A percentile compares a stretch with the other conserved stretches of the same genome.
These are phyloP conservation scores for Callorhinus ursinus DNA, from an alignment of 2,113 vertebrate genomes.

Conservation along the genomic window DNA sequence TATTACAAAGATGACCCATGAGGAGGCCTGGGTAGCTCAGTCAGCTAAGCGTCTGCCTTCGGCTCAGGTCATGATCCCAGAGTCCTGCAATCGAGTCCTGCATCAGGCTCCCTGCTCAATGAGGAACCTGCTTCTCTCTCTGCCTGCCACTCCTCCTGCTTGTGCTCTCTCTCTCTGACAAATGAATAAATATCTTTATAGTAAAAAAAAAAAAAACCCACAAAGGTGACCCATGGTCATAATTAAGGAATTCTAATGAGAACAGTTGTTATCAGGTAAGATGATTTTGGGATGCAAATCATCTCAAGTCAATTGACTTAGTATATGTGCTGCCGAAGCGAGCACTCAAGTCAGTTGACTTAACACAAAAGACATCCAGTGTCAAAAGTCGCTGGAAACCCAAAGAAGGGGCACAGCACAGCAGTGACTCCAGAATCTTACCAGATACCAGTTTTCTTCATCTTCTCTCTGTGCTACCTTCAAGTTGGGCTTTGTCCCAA, in stretches of 20 bases:
- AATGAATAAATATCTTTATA: too few species aligned
- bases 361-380: not conserved
- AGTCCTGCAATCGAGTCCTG: too few species aligned
- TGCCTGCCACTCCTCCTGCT: too few species aligned
- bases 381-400: not conserved
- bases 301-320: not conserved
- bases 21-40: too few species aligned
- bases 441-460: not conserved
- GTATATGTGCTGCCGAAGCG: too few species aligned
- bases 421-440: not conserved
- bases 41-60: too few species aligned
- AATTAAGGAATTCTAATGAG: not conserved
- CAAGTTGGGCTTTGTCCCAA: not conserved
- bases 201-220: too few species aligned
- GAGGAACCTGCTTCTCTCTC: too few species aligned
- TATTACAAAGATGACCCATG: not conserved
- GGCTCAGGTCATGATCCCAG: too few species aligned
- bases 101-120: too few species aligned
- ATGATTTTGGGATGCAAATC: not conserved
- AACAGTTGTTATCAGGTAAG: not conserved
- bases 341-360: not conserved
- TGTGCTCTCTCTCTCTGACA: too few species aligned
- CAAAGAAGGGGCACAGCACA: not conserved
- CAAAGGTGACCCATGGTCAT: not conserved
- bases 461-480: not conserved